Evolutionary conservation across 2,888 invertebrate species (phyloP).

Genomic region (Lagria hirta): DNA sequence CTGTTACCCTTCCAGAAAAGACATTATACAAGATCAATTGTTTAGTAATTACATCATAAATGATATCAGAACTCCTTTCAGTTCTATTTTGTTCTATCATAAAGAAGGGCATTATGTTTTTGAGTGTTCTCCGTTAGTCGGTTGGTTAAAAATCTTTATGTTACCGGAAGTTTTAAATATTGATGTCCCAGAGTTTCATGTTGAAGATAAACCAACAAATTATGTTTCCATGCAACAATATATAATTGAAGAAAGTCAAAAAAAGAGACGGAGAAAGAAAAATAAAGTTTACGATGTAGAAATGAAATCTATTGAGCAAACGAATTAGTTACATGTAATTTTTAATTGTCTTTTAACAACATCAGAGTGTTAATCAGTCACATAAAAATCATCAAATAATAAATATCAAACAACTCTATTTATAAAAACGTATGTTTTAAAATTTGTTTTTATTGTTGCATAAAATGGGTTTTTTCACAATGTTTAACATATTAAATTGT

Average conservation of each 20-base stretch:
- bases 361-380: no score
- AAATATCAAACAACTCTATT: no score
- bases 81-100: constrained; percentile 92
- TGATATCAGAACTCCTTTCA: constrained; percentile 60
- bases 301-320: no score
- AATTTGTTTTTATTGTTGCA: no score
- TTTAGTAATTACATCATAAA: constrained; percentile 48
- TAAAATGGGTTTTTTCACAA: no score
- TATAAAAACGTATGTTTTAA: no score
- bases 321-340: no score
- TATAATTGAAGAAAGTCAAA: constrained; percentile 12
- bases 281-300: no score
- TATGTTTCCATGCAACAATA: constrained; percentile 58
- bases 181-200: constrained; percentile 54
- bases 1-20: constrained; percentile 54
- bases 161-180: constrained; percentile 71
- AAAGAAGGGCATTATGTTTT: constrained; percentile 71
- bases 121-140: constrained; percentile 83
- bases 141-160: constrained; percentile 92
- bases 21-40: constrained; percentile 55
- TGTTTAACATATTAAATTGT: no score
- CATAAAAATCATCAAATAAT: no score
- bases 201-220: constrained; percentile 53
- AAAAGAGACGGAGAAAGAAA: constrained; percentile 8
- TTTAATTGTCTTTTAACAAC: no score